These are phyloP conservation scores for Gymnocheta viridis DNA, from an alignment of 2,888 invertebrate genomes.

Conservation along the genomic window DNA sequence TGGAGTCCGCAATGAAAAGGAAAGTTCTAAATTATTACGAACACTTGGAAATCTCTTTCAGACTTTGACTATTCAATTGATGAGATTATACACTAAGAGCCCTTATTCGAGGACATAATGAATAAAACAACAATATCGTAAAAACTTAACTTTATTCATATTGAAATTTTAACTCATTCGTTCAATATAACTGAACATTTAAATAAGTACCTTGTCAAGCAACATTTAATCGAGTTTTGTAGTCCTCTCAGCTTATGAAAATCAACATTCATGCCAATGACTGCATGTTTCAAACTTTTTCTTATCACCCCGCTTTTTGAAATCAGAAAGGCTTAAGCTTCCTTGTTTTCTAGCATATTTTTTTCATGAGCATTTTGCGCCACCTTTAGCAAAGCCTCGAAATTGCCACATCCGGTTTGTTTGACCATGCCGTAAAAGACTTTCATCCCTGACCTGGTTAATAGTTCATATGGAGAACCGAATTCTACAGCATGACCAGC, in stretches of 20 bases:
- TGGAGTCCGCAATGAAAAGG: too few species aligned
- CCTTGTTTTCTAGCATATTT: constrained; percentile 34
- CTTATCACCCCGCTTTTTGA: background rate
- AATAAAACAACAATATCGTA: too few species aligned
- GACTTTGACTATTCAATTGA: too few species aligned
- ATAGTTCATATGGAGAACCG: constrained; percentile 85
- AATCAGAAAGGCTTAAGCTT: background rate
- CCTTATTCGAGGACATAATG: too few species aligned
- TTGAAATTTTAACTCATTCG: background rate
- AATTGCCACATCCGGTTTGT: constrained; percentile 86
- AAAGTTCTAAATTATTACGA: too few species aligned
- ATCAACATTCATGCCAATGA: background rate
- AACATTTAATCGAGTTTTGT: background rate
- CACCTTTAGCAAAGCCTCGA: constrained; percentile 84
- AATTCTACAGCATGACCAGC: constrained; percentile 87
- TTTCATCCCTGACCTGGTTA: constrained; percentile 82
- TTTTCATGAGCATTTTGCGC: constrained; percentile 83
- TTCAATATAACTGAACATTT: constrained; percentile 14
- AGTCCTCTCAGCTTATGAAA: background rate
- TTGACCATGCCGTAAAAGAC: constrained; percentile 84
- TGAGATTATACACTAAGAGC: too few species aligned
- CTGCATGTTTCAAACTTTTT: background rate
- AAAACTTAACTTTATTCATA: background rate
- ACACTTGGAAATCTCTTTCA: too few species aligned
- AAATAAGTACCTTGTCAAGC: background rate